These are phyloP conservation scores for Numenius arquata DNA, from an alignment of 2,113 vertebrate genomes.

Conservation along the genomic window DNA sequence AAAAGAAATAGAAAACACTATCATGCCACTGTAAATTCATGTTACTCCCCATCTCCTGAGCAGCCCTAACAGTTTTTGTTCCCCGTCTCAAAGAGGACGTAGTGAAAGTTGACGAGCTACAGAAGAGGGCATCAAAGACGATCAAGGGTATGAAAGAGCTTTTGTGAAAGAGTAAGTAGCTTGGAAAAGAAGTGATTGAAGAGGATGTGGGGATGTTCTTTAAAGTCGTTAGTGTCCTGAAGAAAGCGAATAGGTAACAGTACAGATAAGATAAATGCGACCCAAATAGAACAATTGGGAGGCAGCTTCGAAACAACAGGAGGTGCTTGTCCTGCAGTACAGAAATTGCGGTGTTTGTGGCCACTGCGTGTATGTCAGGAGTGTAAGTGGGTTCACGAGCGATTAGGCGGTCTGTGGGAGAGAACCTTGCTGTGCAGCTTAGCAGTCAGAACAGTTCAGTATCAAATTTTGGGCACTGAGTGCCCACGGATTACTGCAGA, in stretches of 20 bases:
- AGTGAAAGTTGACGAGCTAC: background rate
- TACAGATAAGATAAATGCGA: background rate
- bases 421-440: slow-evolving; percentile 6
- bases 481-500: background rate
- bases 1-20: background rate
- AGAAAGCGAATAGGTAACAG: background rate
- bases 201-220: background rate
- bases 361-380: background rate
- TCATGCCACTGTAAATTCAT: background rate
- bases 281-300: background rate
- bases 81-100: background rate
- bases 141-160: background rate
- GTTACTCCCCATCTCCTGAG: background rate
- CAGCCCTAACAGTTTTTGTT: background rate
- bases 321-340: background rate
- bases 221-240: background rate
- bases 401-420: background rate
- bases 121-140: background rate
- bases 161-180: background rate
- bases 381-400: background rate
- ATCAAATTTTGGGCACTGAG: background rate
- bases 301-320: background rate
- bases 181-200: background rate
- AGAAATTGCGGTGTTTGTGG: background rate
- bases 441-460: background rate